These are phyloP conservation scores for Phyllostomus hastatus DNA, from an alignment of 2,113 vertebrate genomes.

Conservation along the genomic window DNA sequence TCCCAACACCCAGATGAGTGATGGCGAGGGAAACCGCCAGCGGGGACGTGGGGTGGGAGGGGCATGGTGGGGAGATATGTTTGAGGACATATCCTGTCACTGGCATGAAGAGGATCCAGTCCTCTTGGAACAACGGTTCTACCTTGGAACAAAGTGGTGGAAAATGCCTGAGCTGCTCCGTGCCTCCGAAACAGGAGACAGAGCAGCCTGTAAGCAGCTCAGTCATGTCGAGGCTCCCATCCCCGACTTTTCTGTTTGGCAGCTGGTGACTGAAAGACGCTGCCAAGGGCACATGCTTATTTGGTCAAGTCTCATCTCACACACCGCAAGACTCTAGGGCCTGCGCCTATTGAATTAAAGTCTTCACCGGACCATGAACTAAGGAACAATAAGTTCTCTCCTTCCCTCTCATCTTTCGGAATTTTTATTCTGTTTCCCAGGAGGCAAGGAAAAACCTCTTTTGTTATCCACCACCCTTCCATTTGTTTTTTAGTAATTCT, in stretches of 20 bases:
- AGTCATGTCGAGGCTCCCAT: not conserved
- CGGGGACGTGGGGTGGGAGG: not conserved
- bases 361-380: slow-evolving; percentile 19
- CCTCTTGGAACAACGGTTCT: too few relatives aligned
- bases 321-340: not conserved
- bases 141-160: not conserved
- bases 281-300: slow-evolving; percentile 23
- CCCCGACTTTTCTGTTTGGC: not conserved
- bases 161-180: not conserved
- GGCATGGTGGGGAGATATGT: fast-evolving
- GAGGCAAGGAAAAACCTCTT: not conserved
- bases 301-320: slow-evolving; percentile 34
- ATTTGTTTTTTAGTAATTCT: slow-evolving; percentile 43
- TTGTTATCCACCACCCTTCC: not conserved
- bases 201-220: not conserved
- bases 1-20: not conserved
- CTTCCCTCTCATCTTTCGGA: not conserved
- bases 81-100: not conserved
- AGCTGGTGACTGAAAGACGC: not conserved
- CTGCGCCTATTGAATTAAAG: slow-evolving; percentile 37
- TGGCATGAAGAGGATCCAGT: not conserved
- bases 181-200: not conserved
- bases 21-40: not conserved
- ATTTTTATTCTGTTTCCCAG: not conserved
- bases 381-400: not conserved